These are phyloP conservation scores for Chelonus insularis DNA, from an alignment of 1,140 invertebrate genomes.

Conservation along the genomic window DNA sequence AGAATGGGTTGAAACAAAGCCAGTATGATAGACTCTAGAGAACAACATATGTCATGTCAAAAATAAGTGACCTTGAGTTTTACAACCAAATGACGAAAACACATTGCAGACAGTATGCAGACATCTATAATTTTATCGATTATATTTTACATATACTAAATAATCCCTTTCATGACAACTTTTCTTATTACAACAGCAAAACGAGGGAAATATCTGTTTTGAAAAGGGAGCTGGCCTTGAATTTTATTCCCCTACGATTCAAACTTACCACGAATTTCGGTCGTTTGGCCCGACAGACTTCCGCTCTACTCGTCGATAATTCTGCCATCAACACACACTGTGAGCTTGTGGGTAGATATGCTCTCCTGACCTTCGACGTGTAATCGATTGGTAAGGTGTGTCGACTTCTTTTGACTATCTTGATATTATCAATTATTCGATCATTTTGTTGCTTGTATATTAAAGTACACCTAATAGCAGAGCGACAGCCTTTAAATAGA, in stretches of 20 bases:
- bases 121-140: background rate
- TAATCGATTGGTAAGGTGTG: conserved; percentile 4
- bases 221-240: background rate
- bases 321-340: background rate
- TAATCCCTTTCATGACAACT: too few relatives aligned
- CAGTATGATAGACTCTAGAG: background rate
- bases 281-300: conserved; percentile 5
- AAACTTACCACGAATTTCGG: conserved; percentile 6
- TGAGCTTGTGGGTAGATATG: background rate
- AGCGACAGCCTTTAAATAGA: too few relatives aligned
- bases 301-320: background rate
- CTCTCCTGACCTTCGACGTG: conserved; percentile 15
- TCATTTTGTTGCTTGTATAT: too few relatives aligned
- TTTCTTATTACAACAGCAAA: background rate
- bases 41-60: conserved; percentile 5
- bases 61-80: conserved; percentile 8
- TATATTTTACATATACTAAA: background rate
- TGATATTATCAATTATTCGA: background rate
- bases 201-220: background rate
- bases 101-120: background rate
- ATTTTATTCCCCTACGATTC: conserved; percentile 1
- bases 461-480: too few relatives aligned
- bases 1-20: background rate
- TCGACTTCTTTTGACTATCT: background rate
- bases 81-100: background rate